Conservation (phyloP, 2,888 invertebrate genomes). For the Galerucella pusilla region DNA sequence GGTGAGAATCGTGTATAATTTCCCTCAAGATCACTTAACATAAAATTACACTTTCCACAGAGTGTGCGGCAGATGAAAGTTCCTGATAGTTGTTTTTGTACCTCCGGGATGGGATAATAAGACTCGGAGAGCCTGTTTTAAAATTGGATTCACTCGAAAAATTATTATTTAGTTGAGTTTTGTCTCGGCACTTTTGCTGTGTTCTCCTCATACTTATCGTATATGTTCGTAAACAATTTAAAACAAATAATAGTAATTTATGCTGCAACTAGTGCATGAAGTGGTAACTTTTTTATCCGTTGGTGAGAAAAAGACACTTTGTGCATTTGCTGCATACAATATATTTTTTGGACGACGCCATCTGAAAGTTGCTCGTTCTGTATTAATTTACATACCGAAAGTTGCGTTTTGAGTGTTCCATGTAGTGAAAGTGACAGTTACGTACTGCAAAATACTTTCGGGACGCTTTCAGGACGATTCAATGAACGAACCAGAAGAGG, state of each 20-base stretch:
- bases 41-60: conserved; percentile 55
- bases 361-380: no score
- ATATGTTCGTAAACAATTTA: neutral
- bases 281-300: no score
- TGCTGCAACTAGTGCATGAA: no score
- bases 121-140: conserved; percentile 24
- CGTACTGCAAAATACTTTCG: no score
- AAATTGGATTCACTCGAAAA: conserved; percentile 29
- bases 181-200: neutral
- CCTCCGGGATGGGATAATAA: conserved; percentile 26
- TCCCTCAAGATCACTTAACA: conserved; percentile 59
- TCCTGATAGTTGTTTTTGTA: conserved; percentile 38
- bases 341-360: no score
- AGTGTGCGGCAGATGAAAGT: conserved; percentile 42
- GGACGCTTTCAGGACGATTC: no score
- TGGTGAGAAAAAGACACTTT: no score
- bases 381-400: no score
- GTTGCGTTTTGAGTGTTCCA: no score
- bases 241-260: neutral
- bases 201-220: neutral
- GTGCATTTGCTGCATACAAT: no score
- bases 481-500: no score
- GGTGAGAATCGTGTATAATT: conserved; percentile 56
- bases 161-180: conserved; percentile 27
- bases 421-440: no score